Evolutionary conservation across 2,888 invertebrate genomes (phyloP).

Genomic region (Mantis religiosa): DNA sequence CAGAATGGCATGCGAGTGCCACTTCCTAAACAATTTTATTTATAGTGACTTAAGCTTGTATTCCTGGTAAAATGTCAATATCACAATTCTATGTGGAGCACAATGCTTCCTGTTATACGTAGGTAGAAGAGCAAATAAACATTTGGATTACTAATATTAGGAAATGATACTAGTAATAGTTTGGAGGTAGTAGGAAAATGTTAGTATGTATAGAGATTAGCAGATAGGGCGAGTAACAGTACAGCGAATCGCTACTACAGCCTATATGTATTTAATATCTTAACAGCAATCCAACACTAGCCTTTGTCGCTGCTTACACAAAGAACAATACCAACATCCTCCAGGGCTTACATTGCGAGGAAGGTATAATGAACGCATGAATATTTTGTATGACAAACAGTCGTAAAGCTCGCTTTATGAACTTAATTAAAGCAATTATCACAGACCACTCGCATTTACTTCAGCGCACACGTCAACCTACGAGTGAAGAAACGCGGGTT

Average conservation of each 20-base stretch:
- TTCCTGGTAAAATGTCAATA: no score
- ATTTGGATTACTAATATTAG: no score
- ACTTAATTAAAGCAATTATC: neutral
- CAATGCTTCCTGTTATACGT: no score
- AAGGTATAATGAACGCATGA: neutral
- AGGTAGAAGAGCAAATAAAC: no score
- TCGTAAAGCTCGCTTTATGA: neutral
- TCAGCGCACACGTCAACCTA: neutral
- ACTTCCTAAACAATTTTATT: no score
- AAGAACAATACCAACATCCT: neutral
- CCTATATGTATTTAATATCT: neutral
- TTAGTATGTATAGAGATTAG: no score
- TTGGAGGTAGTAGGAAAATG: no score
- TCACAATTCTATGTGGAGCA: no score
- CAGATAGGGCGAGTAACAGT: neutral
- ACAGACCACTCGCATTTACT: neutral
- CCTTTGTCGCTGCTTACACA: neutral
- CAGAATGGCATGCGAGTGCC: no score
- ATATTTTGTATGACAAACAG: neutral
- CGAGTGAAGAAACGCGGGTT: neutral
- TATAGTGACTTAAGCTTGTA: no score
- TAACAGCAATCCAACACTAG: neutral
- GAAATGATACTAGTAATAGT: no score
- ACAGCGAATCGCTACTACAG: neutral
- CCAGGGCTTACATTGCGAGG: neutral